Conservation (phyloP, 2,888 invertebrate species). For the Hypercompe scribonia region DNA sequence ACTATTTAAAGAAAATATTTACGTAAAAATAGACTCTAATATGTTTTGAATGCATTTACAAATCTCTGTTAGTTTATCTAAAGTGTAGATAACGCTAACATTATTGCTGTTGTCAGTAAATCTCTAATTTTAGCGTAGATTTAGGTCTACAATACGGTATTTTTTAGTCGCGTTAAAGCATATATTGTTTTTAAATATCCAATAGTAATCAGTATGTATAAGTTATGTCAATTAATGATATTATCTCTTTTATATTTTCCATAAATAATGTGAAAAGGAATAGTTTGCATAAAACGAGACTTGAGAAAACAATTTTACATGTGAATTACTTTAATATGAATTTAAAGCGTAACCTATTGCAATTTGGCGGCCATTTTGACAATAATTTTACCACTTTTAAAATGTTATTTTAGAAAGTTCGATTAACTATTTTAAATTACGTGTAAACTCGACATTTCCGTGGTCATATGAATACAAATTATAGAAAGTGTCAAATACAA, state of each 20-base stretch:
- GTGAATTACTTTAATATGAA: slow-evolving; percentile 27
- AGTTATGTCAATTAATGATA: background rate
- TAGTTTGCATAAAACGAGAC: slow-evolving; percentile 26
- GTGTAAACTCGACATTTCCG: slow-evolving; percentile 17
- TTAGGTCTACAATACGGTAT: background rate
- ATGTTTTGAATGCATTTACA: slow-evolving; percentile 34
- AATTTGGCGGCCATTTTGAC: slow-evolving; percentile 35
- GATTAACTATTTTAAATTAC: slow-evolving; percentile 12
- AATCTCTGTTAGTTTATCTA: slow-evolving; percentile 28
- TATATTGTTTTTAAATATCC: background rate
- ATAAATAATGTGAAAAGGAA: slow-evolving; percentile 2
- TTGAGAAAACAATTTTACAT: slow-evolving; percentile 40
- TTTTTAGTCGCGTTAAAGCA: background rate
- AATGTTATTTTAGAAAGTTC: slow-evolving; percentile 41
- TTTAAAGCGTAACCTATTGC: slow-evolving; percentile 32
- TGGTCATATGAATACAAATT: slow-evolving; percentile 35
- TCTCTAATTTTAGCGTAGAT: background rate
- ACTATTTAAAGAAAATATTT: slow-evolving; percentile 22
- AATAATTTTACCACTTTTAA: slow-evolving; percentile 33
- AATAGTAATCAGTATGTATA: slow-evolving; percentile 1
- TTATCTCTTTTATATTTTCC: background rate
- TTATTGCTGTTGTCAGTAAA: slow-evolving; percentile 16
- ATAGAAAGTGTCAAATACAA: slow-evolving; percentile 43
- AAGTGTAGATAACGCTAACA: slow-evolving; percentile 30
- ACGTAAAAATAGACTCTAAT: slow-evolving; percentile 27